Evolutionary conservation across 2,113 vertebrate species (phyloP), one percentile per base, ranked within the genome.

Genomic region (Centropus unirufus): DNA sequence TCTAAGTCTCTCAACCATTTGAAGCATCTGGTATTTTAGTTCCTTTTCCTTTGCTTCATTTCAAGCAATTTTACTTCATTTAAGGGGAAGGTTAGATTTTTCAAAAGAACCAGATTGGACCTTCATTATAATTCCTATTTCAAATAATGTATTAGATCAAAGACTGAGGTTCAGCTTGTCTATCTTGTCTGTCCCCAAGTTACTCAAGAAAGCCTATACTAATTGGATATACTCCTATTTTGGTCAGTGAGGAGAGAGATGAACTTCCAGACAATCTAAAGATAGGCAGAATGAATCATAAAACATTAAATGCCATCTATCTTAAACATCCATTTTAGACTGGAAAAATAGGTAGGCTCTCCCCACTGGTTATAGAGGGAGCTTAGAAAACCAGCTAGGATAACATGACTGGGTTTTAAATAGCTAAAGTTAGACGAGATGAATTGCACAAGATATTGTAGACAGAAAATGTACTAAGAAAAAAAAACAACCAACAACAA

Each of bases 251-350:
- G 92, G 79, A 86, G 74, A 95, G 57, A 81, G 21, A 59, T 70
- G 42, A 89, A 54, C 68, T 92, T 92, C 80, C 81, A 90, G 86
- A 86, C 64, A 90, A 78, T 59, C 83, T 90, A 93, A 95, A 94
- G 89, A 97, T 89, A 94, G 80, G 44, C 4, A 12, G 90, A 95
- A 94, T 42, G 64, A 94, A 89, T 81, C 73, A 95, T 97, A 75
- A 93, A 93, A 90, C 95, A 94, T 96, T 96, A 92, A 95, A 57
- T 87, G 19, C 34, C 44, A 42, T 92, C 92, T 67, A 36, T 94
- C 76, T 95, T 90, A 80, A 93, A 81, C 34, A 87, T 69, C 51
- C 90, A 72, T 93, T 96, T 97, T 87, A 57, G 68, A 21, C 39
- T 81, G 34, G 42, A 81, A 83, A 69, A 61, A 26, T 40, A 55